A percentile compares a stretch with the other conserved stretches of the same genome.
Evolutionary conservation across 2,888 invertebrate species (phyloP).

Genomic region (Apocheima hispidaria): DNA sequence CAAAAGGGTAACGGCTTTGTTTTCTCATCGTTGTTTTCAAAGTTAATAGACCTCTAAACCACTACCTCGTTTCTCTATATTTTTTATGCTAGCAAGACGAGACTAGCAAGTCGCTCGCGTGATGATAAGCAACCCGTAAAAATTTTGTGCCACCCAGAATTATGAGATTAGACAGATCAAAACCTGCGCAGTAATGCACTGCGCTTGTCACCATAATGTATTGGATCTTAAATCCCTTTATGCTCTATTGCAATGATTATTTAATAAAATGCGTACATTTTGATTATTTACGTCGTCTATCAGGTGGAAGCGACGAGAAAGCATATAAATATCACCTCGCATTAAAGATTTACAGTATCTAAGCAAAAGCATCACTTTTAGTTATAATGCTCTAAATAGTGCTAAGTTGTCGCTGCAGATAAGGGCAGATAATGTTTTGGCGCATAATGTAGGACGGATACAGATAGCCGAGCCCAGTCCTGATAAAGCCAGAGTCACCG

Average conservation of each 20-base stretch:
- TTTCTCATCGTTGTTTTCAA: slow-evolving; percentile 8
- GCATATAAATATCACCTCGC: too few relatives aligned
- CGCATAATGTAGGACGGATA: slow-evolving; percentile 54
- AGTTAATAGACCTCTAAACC: slow-evolving; percentile 6
- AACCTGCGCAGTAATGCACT: too few relatives aligned
- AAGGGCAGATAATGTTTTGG: slow-evolving; percentile 51
- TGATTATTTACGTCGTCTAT: too few relatives aligned
- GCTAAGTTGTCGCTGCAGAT: slow-evolving; percentile 49
- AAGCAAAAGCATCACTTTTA: slow-evolving; percentile 35
- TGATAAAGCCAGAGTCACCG: slow-evolving; percentile 48
- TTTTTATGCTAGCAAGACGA: background rate
- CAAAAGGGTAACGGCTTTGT: slow-evolving; percentile 35
- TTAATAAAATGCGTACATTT: too few relatives aligned
- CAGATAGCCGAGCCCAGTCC: slow-evolving; percentile 51
- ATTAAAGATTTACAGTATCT: background rate
- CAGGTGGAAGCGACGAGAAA: background rate
- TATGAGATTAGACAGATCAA: too few relatives aligned
- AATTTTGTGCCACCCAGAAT: too few relatives aligned
- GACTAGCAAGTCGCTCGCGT: too few relatives aligned
- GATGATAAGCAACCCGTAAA: too few relatives aligned
- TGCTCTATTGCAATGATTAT: too few relatives aligned
- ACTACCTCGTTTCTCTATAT: slow-evolving; percentile 7
- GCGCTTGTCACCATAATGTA: too few relatives aligned
- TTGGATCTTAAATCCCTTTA: too few relatives aligned
- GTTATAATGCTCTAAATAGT: too few relatives aligned